These are phyloP conservation scores for Cuculus canorus DNA, from an alignment of 2,797 vertebrate genomes.

Conservation along the genomic window DNA sequence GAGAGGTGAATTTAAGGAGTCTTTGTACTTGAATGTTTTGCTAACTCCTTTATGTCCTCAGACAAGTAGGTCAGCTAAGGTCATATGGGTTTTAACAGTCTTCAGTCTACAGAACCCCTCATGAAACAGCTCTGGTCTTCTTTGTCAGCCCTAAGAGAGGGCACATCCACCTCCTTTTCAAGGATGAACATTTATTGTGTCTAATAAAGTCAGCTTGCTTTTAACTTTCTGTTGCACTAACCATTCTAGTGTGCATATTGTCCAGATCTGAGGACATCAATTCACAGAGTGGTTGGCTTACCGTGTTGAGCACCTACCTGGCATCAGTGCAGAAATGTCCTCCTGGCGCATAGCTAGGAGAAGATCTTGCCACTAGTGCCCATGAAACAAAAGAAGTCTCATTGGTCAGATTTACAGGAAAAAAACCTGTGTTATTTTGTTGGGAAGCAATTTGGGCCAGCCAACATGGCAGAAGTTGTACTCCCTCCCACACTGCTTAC, in stretches of 20 bases:
- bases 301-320: not conserved
- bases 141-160: not conserved
- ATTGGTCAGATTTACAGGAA: not conserved
- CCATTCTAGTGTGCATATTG: not conserved
- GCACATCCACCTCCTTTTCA: not conserved
- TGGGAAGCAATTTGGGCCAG: not conserved
- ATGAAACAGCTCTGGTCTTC: not conserved
- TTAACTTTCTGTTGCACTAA: not conserved
- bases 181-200: not conserved
- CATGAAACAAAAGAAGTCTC: not conserved
- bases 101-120: not conserved
- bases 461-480: not conserved
- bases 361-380: not conserved
- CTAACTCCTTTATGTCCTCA: not conserved
- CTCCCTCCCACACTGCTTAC: not conserved
- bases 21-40: not conserved
- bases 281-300: not conserved
- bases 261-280: not conserved
- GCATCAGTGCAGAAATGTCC: not conserved
- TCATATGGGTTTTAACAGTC: not conserved
- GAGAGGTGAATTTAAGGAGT: not conserved
- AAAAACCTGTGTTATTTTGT: not conserved
- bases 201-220: not conserved
- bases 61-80: not conserved
- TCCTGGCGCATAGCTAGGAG: not conserved